Evolutionary conservation across 2,888 invertebrate genomes (phyloP).

Genomic region (Himalopsyche japonica): DNA sequence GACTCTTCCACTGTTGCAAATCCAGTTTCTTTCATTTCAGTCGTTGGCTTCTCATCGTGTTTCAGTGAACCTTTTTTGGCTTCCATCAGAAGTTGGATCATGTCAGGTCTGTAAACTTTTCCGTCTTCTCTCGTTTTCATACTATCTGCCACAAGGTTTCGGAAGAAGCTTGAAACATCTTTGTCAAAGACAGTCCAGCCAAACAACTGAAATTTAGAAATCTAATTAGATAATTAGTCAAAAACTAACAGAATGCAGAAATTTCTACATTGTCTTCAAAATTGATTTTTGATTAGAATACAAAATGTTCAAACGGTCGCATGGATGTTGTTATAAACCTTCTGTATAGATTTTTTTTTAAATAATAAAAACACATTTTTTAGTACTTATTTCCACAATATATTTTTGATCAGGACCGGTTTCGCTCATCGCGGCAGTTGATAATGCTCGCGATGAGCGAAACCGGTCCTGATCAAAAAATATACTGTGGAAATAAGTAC

Average conservation of each 20-base stretch:
- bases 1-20: constrained; percentile 54
- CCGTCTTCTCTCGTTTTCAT: constrained; percentile 53
- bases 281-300: too few species aligned
- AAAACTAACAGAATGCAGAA: background rate
- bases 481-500: too few species aligned
- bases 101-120: constrained; percentile 56
- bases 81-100: constrained; percentile 61
- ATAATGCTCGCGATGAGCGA: too few species aligned
- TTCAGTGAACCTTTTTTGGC: constrained; percentile 48
- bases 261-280: too few species aligned
- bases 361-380: too few species aligned
- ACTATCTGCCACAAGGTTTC: constrained; percentile 43
- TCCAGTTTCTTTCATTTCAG: constrained; percentile 46
- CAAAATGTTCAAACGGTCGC: too few species aligned
- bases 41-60: constrained; percentile 44
- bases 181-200: constrained; percentile 44
- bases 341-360: too few species aligned
- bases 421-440: too few species aligned
- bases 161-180: constrained; percentile 46
- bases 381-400: too few species aligned
- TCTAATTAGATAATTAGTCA: background rate
- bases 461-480: too few species aligned
- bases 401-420: too few species aligned
- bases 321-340: too few species aligned
- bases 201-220: constrained; percentile 1